Evolutionary conservation across 2,113 vertebrate genomes (phyloP), one percentile per base, ranked within the genome.

Genomic region (Melanotaenia duboulayi): DNA sequence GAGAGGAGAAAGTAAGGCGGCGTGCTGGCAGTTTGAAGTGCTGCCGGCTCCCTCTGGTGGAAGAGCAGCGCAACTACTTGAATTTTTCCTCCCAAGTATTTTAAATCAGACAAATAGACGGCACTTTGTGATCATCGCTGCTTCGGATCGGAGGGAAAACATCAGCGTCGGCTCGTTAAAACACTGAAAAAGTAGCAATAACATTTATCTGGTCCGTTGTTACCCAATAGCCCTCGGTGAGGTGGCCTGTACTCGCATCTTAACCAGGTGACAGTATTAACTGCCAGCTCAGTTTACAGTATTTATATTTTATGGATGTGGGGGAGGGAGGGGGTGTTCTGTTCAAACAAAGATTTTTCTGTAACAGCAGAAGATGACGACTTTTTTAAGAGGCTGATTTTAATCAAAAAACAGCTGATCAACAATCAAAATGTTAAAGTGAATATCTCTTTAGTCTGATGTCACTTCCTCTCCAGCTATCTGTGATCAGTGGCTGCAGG

Each of bases 11-110:
- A 7, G 57, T 0, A 61, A 59, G 49, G 59, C 49, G 17, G 14
- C 22, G 13, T 12, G 46, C 61, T 19, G 42, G 70, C 17, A 25
- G 50, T 70, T 74, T 48, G 32, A 62, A 81, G 67, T 80, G 84
- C 84, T 74, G 70, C 55, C 72, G 75, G 84, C 82, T 28, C 90
- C 91, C 89, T 87, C 92, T 91, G 59, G 87, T 90, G 94, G 90
- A 72, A 37, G 65, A 87, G 67, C 80, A 76, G 82, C 72, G 50
- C 80, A 89, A 60, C 74, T 85, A 90, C 88, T 91, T 93, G 89
- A 91, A 92, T 85, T 81, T 85, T 84, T 88, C 23, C 6, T 28
- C 90, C 82, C 11, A 12, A 39, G 44, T 64, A 22, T 65, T 65
- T 25, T 19, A 39, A 17, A 85, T 28, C 68, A 48, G 76, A 82